Evolutionary conservation across 2,888 invertebrate genomes (phyloP), one percentile per base, ranked within the genome.

Genomic region (Rotaria sp.): DNA sequence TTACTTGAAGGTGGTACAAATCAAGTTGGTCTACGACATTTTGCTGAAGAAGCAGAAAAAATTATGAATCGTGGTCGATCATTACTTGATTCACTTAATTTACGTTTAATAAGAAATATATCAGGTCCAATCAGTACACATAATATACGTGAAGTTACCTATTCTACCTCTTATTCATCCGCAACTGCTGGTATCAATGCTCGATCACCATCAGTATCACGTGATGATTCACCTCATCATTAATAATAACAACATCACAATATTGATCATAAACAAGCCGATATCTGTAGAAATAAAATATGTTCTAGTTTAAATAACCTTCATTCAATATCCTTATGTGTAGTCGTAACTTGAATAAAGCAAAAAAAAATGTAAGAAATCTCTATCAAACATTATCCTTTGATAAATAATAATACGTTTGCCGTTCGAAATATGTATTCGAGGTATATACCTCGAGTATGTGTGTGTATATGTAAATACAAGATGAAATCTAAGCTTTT

Each of bases 11-110:
- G 84, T 80, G 80, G 80, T 45, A n/a, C 26, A 26, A 80, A 80
- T 80, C 80, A 80, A 80, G 45, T 80, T 15, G 80, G 80, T n/a
- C 13, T 80, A 35, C 41, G 80, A 80, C 80, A 80, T 80, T 80
- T 80, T 80, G 80, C 45, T 13, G 80, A 80, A 80, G 80, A 80
- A 80, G 80, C 80, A 41, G 80, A 80, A 80, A 80, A 80, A 80
- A 80, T 80, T 1, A 80, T 80, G 80, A 80, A 80, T 80, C 80
- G 80, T 45, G 80, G 80, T 26, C 41, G 80, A 41, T 80, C 80
- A 80, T 35, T 80, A 45, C 45, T 80, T 15, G 80, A 80, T 80
- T 45, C 26, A 15, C 45, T 80, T 26, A 80, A 80, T 80, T 80
- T 80, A 45, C 41, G 45, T n/a, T 45, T 80, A 4, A 80, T 80